Evolutionary conservation across 2,113 vertebrate species (phyloP).

Genomic region (Eupsittula cactorum): DNA sequence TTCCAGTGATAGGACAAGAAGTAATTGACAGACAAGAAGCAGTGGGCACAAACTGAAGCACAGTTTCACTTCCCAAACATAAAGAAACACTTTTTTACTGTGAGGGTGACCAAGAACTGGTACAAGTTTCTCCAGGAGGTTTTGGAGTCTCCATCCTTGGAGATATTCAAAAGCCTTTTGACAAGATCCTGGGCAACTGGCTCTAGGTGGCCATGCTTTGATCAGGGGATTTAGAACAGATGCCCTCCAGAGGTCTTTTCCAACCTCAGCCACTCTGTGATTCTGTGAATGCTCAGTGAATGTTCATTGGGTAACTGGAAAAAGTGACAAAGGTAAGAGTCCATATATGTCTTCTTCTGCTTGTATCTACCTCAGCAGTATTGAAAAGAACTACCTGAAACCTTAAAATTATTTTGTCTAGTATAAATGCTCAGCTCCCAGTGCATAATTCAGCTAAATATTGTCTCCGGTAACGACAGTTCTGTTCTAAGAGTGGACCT

Average conservation of each 20-base stretch:
- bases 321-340: not conserved
- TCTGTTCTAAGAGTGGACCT: not conserved
- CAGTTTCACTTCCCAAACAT: not conserved
- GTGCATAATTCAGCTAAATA: not conserved
- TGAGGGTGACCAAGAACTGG: not conserved
- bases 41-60: not conserved
- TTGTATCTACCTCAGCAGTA: not conserved
- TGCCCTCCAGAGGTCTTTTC: not conserved
- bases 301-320: not conserved
- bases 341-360: not conserved
- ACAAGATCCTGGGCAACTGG: not conserved
- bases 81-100: not conserved
- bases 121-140: not conserved
- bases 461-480: not conserved
- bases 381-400: not conserved
- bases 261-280: not conserved
- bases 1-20: not conserved
- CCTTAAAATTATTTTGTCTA: not conserved
- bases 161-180: not conserved
- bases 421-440: not conserved
- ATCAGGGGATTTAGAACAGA: not conserved
- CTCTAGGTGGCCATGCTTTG: not conserved
- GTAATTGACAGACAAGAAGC: not conserved
- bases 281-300: not conserved
- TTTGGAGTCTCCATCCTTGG: not conserved